Evolutionary conservation across 1,140 invertebrate genomes (phyloP), one percentile per base, ranked within the genome.

Genomic region (Trichonephila clavata): DNA sequence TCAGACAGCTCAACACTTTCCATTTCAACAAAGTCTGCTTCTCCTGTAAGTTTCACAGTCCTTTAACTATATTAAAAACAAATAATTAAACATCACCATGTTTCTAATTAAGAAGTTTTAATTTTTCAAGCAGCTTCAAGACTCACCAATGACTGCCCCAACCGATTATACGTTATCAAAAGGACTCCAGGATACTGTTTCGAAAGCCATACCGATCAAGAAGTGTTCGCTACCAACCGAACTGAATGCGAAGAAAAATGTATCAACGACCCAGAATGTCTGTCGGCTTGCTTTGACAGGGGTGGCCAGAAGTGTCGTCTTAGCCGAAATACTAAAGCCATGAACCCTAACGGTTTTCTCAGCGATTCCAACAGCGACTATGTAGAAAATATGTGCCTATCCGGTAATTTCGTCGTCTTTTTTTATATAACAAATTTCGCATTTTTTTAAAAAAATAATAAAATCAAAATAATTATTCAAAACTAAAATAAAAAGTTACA

Each of bases 241-340:
- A 98, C 97, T 4, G 98, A 98, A 95, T 99, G 98, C 94, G 98
- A 98, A 95, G 98, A 98, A 95, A 98, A 98, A 95, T 99, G 98
- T 95, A 95, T 98, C 81, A 98, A 98, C 94, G 98, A 98, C 43
- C 39, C 65, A 10, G 97, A 98, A 3, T 99, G 98, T 95, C 97
- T 98, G 43, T 98, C 98, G 0, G 98, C 97, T 0, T 97, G 98
- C 7, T 99, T 97, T 95, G 98, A 98, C 95, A 97, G 97, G 0
- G 97, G 97, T 0, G 96, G 97, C 94, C 96, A 97, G 84, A 98
- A 97, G 80, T 99, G 98, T 95, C 97, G 97, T 3, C 95, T 98
- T 20, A 98, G 97, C 95, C 95, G 97, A 91, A 98, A 98, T 95
- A 98, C 98, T 0, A 96, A 98, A 95, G 96, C 98, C 94, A 98